phyloP scores from a whole-genome alignment of 2,888 invertebrate species.

The Idaea biselata region DNA sequence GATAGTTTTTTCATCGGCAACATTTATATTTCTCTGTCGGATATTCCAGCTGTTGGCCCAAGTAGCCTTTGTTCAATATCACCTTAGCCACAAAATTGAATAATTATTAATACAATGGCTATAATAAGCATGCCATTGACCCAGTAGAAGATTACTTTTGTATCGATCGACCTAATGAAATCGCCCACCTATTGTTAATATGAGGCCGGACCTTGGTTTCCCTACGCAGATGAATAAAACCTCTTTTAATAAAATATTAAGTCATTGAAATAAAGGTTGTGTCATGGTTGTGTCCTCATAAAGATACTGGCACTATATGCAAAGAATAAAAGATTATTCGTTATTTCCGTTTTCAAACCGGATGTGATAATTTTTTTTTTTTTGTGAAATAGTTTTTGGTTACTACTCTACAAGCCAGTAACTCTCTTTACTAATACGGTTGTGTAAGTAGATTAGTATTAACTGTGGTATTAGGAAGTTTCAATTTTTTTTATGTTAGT shows the following conservation, averaged over 20 bases:
- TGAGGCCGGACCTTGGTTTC: conserved; percentile 5
- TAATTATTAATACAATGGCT: not conserved
- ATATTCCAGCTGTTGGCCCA: not conserved
- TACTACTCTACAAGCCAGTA: not conserved
- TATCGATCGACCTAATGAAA: conserved; percentile 18
- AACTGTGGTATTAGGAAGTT: too few species aligned
- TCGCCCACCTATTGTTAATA: conserved; percentile 13
- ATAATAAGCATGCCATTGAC: conserved; percentile 25
- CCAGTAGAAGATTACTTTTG: conserved; percentile 14
- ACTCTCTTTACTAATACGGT: not conserved
- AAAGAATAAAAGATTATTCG: not conserved
- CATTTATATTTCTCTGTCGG: too few species aligned
- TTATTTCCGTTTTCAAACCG: not conserved
- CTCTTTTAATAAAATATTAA: not conserved
- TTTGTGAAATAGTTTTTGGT: not conserved
- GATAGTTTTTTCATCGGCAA: too few species aligned
- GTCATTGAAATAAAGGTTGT: not conserved
- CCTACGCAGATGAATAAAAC: not conserved
- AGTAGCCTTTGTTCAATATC: not conserved
- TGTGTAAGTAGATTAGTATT: too few species aligned
- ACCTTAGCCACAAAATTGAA: not conserved
- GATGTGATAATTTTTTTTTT: not conserved
- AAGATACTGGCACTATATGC: not conserved
- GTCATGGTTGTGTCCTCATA: too few species aligned
- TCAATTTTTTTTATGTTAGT: too few species aligned